These are phyloP conservation scores for Platalea minor DNA, from an alignment of 2,797 vertebrate genomes.

Conservation along the genomic window DNA sequence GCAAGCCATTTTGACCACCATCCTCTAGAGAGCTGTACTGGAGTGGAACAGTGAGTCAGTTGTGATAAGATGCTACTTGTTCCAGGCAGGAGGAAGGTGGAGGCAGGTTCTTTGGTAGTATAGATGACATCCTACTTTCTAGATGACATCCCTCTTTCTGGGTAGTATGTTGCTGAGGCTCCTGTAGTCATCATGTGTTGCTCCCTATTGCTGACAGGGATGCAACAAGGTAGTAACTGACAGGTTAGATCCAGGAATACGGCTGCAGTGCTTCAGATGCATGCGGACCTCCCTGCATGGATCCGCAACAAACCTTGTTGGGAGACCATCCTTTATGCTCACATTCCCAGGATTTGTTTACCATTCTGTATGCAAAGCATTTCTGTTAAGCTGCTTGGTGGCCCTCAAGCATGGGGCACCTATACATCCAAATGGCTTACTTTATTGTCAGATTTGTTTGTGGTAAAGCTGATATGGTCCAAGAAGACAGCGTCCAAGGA, in stretches of 20 bases:
- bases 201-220: neutral
- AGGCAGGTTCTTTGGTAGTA: neutral
- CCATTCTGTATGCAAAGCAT: neutral
- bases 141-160: neutral
- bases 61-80: neutral
- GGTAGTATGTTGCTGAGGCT: neutral
- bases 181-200: neutral
- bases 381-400: slow-evolving; percentile 15
- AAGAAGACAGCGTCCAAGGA: neutral
- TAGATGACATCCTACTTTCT: neutral
- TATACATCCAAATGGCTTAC: neutral
- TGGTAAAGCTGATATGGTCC: neutral
- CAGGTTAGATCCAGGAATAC: neutral
- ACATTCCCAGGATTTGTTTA: neutral
- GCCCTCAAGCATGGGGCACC: neutral
- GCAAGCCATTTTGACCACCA: neutral
- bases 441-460: neutral
- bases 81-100: neutral
- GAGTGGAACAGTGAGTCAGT: neutral
- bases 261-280: neutral
- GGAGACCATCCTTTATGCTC: neutral
- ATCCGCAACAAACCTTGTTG: neutral
- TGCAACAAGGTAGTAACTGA: neutral
- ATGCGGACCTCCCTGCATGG: neutral
- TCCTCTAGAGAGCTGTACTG: neutral